phyloP scores from a whole-genome alignment of 2,888 invertebrate genomes.

The Apodemia mormo region DNA sequence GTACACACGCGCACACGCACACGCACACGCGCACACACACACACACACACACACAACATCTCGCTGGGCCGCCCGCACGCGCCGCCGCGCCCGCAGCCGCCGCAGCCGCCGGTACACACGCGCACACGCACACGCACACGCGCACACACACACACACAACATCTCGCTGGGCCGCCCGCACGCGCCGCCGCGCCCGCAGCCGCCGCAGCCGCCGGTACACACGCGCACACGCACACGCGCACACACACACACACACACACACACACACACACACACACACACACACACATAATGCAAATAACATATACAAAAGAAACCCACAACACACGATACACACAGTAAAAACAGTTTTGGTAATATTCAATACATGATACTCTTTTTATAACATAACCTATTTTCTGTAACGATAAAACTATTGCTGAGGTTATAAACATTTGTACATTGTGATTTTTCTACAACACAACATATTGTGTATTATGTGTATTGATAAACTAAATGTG shows the following conservation, averaged over 20 bases:
- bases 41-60: slow-evolving; percentile 84
- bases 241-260: background rate
- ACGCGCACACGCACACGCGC: background rate
- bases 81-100: slow-evolving; percentile 85
- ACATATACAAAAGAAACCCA: no score
- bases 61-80: slow-evolving; percentile 93
- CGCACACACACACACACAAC: slow-evolving; percentile 69
- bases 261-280: slow-evolving; percentile 57
- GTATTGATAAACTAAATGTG: no score
- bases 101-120: slow-evolving; percentile 52
- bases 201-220: slow-evolving; percentile 57
- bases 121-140: background rate
- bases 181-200: slow-evolving; percentile 86
- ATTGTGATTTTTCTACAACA: no score
- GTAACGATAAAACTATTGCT: no score
- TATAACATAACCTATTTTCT: no score
- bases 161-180: slow-evolving; percentile 95
- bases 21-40: background rate
- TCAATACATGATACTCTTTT: no score
- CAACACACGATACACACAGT: no score
- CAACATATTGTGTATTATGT: no score
- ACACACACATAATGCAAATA: no score
- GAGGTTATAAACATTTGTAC: no score
- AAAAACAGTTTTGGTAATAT: no score
- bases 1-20: slow-evolving; percentile 15